phyloP scores from a whole-genome alignment of 2,113 vertebrate species.

The Sterrhoptilus dennistouni region DNA sequence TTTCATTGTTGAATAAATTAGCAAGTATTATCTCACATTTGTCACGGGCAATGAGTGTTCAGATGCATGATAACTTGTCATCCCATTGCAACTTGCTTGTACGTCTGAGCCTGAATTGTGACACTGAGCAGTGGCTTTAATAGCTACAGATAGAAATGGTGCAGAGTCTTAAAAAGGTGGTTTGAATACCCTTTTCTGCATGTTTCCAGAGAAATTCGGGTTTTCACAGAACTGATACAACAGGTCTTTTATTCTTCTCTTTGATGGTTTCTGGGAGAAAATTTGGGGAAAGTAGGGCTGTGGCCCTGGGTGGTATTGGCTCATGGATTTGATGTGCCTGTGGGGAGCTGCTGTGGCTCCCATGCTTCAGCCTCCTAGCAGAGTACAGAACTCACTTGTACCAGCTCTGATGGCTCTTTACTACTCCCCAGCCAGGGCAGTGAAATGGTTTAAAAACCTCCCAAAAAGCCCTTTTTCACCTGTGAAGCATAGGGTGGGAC shows the following conservation, averaged over 20 bases:
- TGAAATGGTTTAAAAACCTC: neutral
- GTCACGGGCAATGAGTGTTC: neutral
- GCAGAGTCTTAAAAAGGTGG: neutral
- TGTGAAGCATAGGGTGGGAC: neutral
- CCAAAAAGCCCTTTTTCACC: neutral
- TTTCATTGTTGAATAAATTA: conserved; percentile 24
- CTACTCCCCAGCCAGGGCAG: neutral
- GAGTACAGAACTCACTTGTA: neutral
- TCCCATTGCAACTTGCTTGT: neutral
- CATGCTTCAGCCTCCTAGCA: neutral
- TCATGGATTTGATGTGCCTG: neutral
- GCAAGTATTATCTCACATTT: neutral
- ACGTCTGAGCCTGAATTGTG: neutral
- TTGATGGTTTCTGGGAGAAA: neutral
- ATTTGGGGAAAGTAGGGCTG: neutral
- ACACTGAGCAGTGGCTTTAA: neutral
- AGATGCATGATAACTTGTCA: neutral
- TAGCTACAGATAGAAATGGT: neutral
- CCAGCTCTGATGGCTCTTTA: neutral
- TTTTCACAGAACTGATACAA: neutral
- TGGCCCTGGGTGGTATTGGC: rapidly evolving
- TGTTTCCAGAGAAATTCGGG: neutral
- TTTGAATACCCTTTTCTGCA: neutral
- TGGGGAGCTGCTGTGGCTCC: neutral
- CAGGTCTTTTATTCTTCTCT: neutral